Conservation (phyloP, 2,113 vertebrate genomes). For the Pungitius pungitius region DNA sequence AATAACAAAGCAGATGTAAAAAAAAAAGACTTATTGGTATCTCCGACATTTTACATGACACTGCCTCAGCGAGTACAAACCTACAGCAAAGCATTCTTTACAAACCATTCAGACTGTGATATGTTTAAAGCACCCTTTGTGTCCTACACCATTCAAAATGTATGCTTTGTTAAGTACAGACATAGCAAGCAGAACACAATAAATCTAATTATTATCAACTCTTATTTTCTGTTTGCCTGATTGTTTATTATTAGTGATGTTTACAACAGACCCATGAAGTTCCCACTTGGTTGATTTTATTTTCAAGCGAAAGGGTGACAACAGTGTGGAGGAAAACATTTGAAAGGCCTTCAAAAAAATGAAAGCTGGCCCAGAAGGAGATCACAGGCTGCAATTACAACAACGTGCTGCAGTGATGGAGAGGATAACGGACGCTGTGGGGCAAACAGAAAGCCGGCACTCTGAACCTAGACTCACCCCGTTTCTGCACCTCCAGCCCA, state of each 20-base stretch:
- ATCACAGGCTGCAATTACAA: slow-evolving; percentile 89
- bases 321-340: slow-evolving; percentile 44
- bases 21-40: slow-evolving; percentile 8
- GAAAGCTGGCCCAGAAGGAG: slow-evolving; percentile 82
- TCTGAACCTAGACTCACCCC: slow-evolving; percentile 65
- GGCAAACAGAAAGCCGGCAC: slow-evolving; percentile 76
- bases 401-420: slow-evolving; percentile 86
- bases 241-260: slow-evolving; percentile 9
- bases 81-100: slow-evolving; percentile 41
- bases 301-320: slow-evolving; percentile 43
- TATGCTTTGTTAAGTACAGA: not conserved
- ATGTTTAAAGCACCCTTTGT: slow-evolving; percentile 15
- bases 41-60: slow-evolving; percentile 26
- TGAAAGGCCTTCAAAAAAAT: slow-evolving; percentile 78
- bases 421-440: slow-evolving; percentile 79
- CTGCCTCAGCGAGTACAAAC: slow-evolving; percentile 20
- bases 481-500: slow-evolving; percentile 49
- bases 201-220: slow-evolving; percentile 18
- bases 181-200: slow-evolving; percentile 8
- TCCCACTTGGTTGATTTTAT: slow-evolving; percentile 23
- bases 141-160: slow-evolving; percentile 7
- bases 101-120: slow-evolving; percentile 7
- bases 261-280: slow-evolving; percentile 34
- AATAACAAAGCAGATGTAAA: not conserved
- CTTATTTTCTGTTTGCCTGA: not conserved